These are phyloP conservation scores for Luidia sarsii DNA, from an alignment of 53 echinoderm and acorn worm genomes.

Conservation along the genomic window DNA sequence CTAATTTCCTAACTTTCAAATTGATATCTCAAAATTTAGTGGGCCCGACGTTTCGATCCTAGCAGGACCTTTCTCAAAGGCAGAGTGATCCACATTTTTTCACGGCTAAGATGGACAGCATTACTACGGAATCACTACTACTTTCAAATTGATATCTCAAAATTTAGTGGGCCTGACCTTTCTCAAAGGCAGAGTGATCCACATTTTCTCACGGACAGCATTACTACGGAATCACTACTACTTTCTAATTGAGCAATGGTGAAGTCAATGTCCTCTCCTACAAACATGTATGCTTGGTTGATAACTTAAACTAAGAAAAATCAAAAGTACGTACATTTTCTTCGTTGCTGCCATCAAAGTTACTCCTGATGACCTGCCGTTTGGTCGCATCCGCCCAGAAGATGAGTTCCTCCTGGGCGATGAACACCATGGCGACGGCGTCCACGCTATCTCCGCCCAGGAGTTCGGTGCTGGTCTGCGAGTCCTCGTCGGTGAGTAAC, in stretches of 20 bases:
- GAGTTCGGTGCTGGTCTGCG: constrained; percentile 22
- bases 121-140: no score
- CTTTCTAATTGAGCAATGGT: neutral
- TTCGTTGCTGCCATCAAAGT: constrained; percentile 46
- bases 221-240: no score
- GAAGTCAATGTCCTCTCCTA: neutral
- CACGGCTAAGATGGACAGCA: no score
- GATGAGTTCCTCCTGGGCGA: constrained; percentile 45
- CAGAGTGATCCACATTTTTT: no score
- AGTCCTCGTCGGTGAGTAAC: constrained; percentile 55
- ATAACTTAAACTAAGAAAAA: neutral
- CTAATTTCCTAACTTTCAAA: no score
- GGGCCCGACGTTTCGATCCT: no score
- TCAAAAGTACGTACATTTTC: constrained; percentile 29
- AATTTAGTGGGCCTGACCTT: no score
- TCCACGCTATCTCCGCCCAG: constrained; percentile 52
- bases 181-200: no score
- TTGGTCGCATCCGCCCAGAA: constrained; percentile 48
- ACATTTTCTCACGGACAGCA: no score
- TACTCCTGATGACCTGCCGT: constrained; percentile 52
- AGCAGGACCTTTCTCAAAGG: no score
- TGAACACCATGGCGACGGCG: constrained; percentile 44
- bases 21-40: no score
- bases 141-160: no score
- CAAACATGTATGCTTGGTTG: neutral